Base-by-base conservation (phyloP, 2,113 vertebrate genomes). In the Podocnemis expansa region DNA sequence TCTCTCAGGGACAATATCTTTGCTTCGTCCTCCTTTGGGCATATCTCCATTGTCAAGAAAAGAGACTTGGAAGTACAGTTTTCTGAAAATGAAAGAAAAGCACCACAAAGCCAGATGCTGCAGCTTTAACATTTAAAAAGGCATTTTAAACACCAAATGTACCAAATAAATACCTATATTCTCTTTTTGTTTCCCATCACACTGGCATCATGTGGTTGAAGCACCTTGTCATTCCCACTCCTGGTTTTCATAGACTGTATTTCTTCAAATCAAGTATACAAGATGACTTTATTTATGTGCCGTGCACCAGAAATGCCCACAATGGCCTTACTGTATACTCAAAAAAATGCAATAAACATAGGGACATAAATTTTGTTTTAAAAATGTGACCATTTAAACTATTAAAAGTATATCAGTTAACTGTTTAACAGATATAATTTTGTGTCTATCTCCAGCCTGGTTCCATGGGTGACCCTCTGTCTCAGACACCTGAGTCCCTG, bases 131-230 rank as follows among this genome's bases (percentile, higher is more conserved):
- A 96, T 84, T 95, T 97, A 88, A 85, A 87, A 80, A 96, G 90
- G 95, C 89, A 96, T 95, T 85, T 94, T 95, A 97, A 96, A 96
- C 93, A 95, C 89, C 93, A 96, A 93, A 93, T 96, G 95, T 93
- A 86, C 82, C 55, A 85, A 83, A 95, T 89, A 96, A 95, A 96
- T 87, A 85, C 81, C 84, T 85, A 97, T 88, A 27, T 79, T 95
- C 94, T 95, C n/a, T 94, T 63, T 78, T 47, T 49, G 45, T 60
- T 82, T 34, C 80, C 85, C 85, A 58, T 25, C 89, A 94, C 89
- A 92, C 91, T 94, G 87, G 93, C 93, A 91, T 94, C 94, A 89
- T 96, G 95, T 93, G 91, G 92, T 94, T 93, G 76, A 67, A 96
- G 94, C 96, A 97, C 94, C 95, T 97, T 95, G 89, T 96, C 93